A percentile compares a stretch with the other conserved stretches of the same genome.
Conservation (phyloP, 2,888 invertebrate genomes). For the Neoitamus cyanurus region DNA sequence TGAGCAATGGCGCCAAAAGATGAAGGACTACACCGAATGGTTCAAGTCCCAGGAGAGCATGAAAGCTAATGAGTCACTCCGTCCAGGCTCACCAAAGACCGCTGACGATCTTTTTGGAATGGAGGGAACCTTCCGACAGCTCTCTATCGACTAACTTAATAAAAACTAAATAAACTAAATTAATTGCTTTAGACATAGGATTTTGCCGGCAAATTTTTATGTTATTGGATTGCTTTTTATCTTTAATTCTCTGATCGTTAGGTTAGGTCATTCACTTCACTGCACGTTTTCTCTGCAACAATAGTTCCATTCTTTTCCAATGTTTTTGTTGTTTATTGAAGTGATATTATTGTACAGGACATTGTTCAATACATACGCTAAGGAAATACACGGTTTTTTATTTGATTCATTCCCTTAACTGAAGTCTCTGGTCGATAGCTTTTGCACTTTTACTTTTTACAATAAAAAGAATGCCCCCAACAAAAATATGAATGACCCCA, state of each 20-base stretch:
- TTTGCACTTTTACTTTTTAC: not conserved
- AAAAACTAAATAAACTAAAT: not conserved
- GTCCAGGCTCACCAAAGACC: conserved; percentile 87
- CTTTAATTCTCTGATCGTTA: not conserved
- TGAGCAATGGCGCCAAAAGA: conserved; percentile 81
- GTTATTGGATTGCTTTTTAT: not conserved
- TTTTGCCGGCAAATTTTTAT: conserved; percentile 21
- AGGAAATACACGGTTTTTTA: not conserved
- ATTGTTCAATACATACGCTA: conserved; percentile 9
- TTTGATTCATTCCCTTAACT: not conserved
- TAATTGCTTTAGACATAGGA: not conserved
- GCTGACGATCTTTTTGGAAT: conserved; percentile 89
- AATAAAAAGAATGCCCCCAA: not conserved
- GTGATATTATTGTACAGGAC: conserved; percentile 24
- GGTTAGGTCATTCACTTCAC: conserved; percentile 15
- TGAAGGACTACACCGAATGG: conserved; percentile 82
- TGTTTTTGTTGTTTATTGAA: conserved; percentile 8
- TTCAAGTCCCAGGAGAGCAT: conserved; percentile 82
- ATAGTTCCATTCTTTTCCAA: not conserved
- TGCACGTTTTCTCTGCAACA: conserved; percentile 6
- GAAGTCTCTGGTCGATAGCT: no score
- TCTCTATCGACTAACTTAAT: conserved; percentile 77
- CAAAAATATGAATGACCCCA: not conserved
- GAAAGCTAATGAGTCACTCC: conserved; percentile 82
- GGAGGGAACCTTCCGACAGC: conserved; percentile 87